Conservation (phyloP, 2,888 invertebrate genomes). For the Dicyrtomina minuta region DNA sequence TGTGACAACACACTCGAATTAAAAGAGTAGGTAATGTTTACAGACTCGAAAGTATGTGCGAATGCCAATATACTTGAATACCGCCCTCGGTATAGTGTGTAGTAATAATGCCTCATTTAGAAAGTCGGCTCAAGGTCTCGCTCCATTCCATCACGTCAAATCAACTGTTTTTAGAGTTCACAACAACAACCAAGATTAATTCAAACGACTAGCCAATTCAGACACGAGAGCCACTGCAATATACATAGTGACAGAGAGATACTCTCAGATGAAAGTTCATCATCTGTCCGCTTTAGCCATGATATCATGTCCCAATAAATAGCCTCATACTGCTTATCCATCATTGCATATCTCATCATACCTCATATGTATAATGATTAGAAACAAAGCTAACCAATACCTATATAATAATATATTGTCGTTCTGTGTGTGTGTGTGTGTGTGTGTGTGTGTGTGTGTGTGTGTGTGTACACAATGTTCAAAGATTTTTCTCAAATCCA, state of each 20-base stretch:
- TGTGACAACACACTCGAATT: constrained; percentile 6
- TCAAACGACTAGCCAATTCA: background rate
- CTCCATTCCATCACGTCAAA: constrained; percentile 17
- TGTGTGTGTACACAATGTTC: too few relatives aligned
- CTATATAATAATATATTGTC: background rate
- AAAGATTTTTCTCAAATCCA: too few relatives aligned
- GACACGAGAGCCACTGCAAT: too few relatives aligned
- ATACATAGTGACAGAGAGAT: background rate
- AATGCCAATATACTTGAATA: constrained; percentile 13
- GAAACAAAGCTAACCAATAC: background rate
- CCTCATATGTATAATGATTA: background rate
- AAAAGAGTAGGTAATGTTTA: constrained; percentile 16
- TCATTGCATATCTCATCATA: background rate
- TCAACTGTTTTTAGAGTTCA: constrained; percentile 21
- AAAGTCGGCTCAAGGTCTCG: constrained; percentile 26
- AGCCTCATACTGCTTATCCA: background rate
- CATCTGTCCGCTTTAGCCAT: constrained; percentile 17
- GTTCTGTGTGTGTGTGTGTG: too few relatives aligned
- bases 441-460: too few relatives aligned
- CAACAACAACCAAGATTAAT: constrained; percentile 17
- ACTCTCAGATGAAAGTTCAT: constrained; percentile 5
- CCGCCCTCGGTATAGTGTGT: constrained; percentile 25
- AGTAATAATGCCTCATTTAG: constrained; percentile 31
- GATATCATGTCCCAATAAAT: constrained; percentile 6
- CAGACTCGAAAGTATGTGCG: constrained; percentile 4